phyloP scores from a whole-genome alignment of 2,113 vertebrate species.

The Corynorhinus townsendii region DNA sequence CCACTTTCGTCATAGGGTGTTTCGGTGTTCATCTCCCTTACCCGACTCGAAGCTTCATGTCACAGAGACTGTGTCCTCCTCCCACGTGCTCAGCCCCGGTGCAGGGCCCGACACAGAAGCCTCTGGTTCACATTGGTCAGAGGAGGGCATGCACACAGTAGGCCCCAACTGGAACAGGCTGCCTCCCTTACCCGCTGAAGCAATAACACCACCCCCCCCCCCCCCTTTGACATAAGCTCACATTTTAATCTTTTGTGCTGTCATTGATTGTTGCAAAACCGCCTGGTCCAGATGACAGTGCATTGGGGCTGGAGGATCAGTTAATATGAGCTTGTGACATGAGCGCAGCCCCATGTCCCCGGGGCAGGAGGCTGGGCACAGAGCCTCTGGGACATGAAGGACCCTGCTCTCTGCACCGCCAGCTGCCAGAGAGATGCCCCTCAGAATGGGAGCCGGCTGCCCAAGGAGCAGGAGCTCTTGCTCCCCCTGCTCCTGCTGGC shows the following conservation, averaged over 20 bases:
- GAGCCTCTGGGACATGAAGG: background rate
- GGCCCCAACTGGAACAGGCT: background rate
- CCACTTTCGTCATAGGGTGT: background rate
- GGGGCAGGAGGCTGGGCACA: background rate
- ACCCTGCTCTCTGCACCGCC: background rate
- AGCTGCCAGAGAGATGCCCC: background rate
- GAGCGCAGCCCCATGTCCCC: background rate
- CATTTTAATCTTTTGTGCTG: background rate
- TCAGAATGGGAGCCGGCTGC: background rate
- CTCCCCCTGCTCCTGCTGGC: background rate
- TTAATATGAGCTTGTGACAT: background rate
- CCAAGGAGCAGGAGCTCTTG: background rate
- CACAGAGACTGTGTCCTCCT: background rate
- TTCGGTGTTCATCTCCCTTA: background rate
- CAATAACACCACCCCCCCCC: background rate
- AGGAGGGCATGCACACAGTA: background rate
- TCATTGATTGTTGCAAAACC: background rate
- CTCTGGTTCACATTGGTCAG: background rate
- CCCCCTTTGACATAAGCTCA: background rate
- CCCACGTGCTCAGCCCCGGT: background rate
- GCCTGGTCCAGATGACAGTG: background rate
- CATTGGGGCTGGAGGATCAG: background rate
- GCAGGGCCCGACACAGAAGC: background rate
- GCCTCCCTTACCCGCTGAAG: background rate
- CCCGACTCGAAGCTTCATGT: background rate